Conservation (phyloP, 1,140 invertebrate species). For the Papilio machaon region DNA sequence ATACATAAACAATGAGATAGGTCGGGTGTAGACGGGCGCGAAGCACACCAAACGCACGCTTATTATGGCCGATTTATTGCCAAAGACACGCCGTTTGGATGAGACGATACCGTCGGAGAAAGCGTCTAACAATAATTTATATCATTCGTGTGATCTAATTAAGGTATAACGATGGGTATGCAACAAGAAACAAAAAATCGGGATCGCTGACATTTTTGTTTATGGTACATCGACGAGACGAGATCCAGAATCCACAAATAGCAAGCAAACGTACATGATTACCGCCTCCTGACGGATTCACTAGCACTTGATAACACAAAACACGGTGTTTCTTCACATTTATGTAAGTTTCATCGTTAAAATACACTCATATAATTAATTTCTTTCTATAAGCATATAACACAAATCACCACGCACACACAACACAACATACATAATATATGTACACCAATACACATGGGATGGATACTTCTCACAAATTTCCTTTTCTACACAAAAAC, state of each 20-base stretch:
- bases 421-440: conserved; percentile 80
- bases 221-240: conserved; percentile 82
- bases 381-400: conserved; percentile 79
- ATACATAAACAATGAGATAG: conserved; percentile 82
- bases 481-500: conserved; percentile 70
- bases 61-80: conserved; percentile 79
- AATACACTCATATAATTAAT: conserved; percentile 77
- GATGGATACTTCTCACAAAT: conserved; percentile 66
- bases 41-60: conserved; percentile 79
- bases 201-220: conserved; percentile 83
- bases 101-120: conserved; percentile 66
- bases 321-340: conserved; percentile 78
- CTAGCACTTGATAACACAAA: conserved; percentile 79
- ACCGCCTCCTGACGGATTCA: conserved; percentile 80
- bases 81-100: conserved; percentile 61
- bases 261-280: conserved; percentile 81
- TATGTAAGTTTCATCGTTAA: conserved; percentile 78
- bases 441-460: conserved; percentile 72
- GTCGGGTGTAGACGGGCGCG: conserved; percentile 79
- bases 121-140: conserved; percentile 79
- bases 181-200: conserved; percentile 82
- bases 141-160: conserved; percentile 81
- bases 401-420: conserved; percentile 82
- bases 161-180: conserved; percentile 78
- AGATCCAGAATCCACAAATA: conserved; percentile 82